These are phyloP conservation scores for Sapayoa aenigma DNA, from an alignment of 2,113 vertebrate species.

Conservation along the genomic window DNA sequence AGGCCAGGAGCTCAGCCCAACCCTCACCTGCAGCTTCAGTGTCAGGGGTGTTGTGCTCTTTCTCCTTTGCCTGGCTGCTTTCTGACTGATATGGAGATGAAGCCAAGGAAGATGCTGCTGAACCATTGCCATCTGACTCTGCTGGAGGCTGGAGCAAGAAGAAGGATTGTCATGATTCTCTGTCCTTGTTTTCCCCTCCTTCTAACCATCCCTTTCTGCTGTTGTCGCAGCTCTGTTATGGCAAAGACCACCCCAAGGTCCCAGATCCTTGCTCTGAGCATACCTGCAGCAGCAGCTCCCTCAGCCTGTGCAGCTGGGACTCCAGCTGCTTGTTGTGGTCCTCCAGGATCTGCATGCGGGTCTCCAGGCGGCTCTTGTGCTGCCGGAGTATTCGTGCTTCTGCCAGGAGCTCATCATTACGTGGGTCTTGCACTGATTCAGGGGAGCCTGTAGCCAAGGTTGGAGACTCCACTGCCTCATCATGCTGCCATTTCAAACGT, in stretches of 20 bases:
- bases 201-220: background rate
- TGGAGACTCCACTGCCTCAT: conserved; percentile 86
- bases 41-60: conserved; percentile 85
- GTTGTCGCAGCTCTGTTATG: background rate
- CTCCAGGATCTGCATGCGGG: conserved; percentile 97
- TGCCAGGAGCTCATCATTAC: conserved; percentile 89
- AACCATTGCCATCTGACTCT: conserved; percentile 85
- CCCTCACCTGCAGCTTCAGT: conserved; percentile 87
- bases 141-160: conserved; percentile 80
- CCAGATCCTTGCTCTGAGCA: background rate
- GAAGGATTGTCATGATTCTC: rapidly evolving
- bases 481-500: conserved; percentile 94
- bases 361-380: conserved; percentile 97
- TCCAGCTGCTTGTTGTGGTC: conserved; percentile 98
- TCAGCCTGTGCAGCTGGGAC: conserved; percentile 89
- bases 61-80: conserved; percentile 78
- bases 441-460: conserved; percentile 81
- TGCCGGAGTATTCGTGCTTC: conserved; percentile 93
- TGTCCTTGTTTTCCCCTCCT: background rate
- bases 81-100: conserved; percentile 88
- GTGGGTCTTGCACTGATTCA: conserved; percentile 66
- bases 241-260: background rate
- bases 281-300: conserved; percentile 95
- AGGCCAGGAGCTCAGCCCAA: background rate
- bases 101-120: conserved; percentile 82